A percentile compares a stretch with the other conserved stretches of the same genome.
Evolutionary conservation across 2,113 vertebrate species (phyloP).

Genomic region (Pandion haliaetus): DNA sequence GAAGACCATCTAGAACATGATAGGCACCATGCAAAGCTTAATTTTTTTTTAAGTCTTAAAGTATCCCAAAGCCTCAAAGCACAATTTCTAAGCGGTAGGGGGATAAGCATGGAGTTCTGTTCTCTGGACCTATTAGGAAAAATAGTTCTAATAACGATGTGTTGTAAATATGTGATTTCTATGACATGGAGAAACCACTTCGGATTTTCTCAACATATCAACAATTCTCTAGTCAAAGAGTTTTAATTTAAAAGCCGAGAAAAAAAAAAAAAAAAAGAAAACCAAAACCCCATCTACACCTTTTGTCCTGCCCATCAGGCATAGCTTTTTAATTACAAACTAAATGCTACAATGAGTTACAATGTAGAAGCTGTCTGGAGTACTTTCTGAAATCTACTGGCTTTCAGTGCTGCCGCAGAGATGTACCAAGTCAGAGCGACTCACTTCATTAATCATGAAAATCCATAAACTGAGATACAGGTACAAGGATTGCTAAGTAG

Average conservation of each 20-base stretch:
- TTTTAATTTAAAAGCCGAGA: neutral
- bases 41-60: neutral
- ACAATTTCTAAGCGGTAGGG: neutral
- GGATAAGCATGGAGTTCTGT: neutral
- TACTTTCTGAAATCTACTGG: neutral
- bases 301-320: neutral
- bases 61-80: neutral
- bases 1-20: neutral
- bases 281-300: neutral
- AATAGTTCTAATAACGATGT: neutral
- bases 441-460: conserved; percentile 8
- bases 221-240: neutral
- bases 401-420: neutral
- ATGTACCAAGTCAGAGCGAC: neutral
- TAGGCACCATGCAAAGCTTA: neutral
- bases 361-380: neutral
- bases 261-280: neutral
- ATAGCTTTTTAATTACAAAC: neutral
- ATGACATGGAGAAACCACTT: neutral
- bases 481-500: neutral
- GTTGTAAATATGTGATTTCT: neutral
- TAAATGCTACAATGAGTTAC: neutral
- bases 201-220: neutral
- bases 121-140: neutral
- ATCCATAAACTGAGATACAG: neutral